These are phyloP conservation scores for Greenwoodochromis staneri DNA, from an alignment of 2,113 vertebrate genomes.

Conservation along the genomic window DNA sequence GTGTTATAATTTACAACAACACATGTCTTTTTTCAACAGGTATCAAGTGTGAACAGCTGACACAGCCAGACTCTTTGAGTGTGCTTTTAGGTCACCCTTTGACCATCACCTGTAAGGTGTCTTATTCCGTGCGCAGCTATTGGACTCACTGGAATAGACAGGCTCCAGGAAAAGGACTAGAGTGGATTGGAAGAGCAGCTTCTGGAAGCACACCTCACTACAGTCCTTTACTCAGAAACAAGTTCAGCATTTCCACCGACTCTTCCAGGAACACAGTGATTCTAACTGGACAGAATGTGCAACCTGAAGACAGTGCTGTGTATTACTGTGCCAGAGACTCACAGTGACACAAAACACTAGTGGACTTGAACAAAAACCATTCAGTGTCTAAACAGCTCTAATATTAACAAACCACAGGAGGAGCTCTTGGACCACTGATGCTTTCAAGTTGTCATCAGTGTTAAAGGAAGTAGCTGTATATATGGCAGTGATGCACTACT, in stretches of 20 bases:
- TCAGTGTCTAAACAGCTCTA: background rate
- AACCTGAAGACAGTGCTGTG: constrained; percentile 33
- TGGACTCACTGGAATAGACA: background rate
- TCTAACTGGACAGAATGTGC: background rate
- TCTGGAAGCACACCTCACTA: background rate
- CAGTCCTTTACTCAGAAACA: background rate
- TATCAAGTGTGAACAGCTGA: background rate
- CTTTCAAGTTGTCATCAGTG: background rate
- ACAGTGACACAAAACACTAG: constrained; percentile 17
- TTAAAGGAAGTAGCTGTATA: background rate
- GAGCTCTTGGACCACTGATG: background rate
- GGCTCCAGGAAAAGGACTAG: background rate
- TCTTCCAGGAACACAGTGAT: background rate
- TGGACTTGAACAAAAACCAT: background rate
- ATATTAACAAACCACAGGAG: background rate
- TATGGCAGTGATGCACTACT: background rate
- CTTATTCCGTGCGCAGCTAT: background rate
- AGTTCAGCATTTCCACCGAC: background rate
- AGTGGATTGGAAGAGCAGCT: background rate
- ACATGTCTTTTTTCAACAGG: background rate
- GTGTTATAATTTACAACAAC: background rate
- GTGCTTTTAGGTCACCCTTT: background rate
- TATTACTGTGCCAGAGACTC: constrained; percentile 20
- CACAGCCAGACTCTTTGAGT: background rate
- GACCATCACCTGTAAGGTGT: background rate